Percentiles rank a stretch among this genome's conserved stretches.
Evolutionary conservation across 2,113 vertebrate species (phyloP).

Genomic region (Oriolus oriolus): DNA sequence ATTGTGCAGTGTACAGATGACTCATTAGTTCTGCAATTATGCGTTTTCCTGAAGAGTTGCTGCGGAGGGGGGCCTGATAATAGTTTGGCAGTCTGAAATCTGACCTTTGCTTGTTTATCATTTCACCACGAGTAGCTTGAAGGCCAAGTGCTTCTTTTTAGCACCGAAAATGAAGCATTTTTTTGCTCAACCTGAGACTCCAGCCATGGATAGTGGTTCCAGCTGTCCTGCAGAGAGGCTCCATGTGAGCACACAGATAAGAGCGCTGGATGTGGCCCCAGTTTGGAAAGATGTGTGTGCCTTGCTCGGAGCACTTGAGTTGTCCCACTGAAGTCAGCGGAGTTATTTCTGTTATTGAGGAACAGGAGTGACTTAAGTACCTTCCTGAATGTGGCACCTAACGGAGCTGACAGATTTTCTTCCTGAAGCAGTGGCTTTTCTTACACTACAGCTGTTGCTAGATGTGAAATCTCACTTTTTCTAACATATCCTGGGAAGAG

Average conservation of each 20-base stretch:
- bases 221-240: neutral
- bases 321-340: neutral
- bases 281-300: neutral
- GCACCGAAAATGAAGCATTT: neutral
- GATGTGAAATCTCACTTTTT: neutral
- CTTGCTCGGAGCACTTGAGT: neutral
- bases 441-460: neutral
- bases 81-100: neutral
- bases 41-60: neutral
- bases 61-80: neutral
- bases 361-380: neutral
- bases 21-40: constrained; percentile 28
- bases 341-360: constrained; percentile 20
- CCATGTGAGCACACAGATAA: neutral
- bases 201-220: neutral
- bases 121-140: neutral
- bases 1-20: neutral
- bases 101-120: constrained; percentile 18
- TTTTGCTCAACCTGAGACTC: neutral
- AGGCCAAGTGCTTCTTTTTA: neutral
- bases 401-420: neutral
- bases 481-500: neutral
- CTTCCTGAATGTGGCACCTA: neutral
- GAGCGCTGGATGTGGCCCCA: neutral
- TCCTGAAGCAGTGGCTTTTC: neutral